These are phyloP conservation scores for Parnassius mnemosyne DNA, from an alignment of 2,888 invertebrate genomes.

Conservation along the genomic window DNA sequence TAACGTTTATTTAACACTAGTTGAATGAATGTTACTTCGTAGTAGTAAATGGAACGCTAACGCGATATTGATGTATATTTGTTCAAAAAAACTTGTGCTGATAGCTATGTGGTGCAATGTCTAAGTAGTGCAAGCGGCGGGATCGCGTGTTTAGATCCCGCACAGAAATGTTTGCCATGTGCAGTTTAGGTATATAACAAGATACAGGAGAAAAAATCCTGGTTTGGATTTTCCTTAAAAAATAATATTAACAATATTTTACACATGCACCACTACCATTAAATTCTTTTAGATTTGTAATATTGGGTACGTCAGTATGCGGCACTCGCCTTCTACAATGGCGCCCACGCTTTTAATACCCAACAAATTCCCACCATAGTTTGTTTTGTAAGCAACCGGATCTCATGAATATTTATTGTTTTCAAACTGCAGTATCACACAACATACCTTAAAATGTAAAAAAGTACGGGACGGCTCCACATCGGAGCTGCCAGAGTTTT, in stretches of 20 bases:
- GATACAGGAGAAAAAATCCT: too few relatives aligned
- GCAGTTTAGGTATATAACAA: too few relatives aligned
- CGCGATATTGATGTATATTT: too few relatives aligned
- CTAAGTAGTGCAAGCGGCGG: too few relatives aligned
- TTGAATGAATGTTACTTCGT: neutral
- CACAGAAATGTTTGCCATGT: too few relatives aligned
- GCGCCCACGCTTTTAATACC: constrained; percentile 22
- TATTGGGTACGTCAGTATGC: constrained; percentile 16
- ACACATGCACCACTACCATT: constrained; percentile 9
- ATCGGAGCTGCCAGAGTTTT: too few relatives aligned
- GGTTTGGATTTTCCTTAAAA: too few relatives aligned
- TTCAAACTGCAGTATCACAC: constrained; percentile 19
- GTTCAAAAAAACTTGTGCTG: too few relatives aligned
- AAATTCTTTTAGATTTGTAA: constrained; percentile 23
- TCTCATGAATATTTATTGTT: constrained; percentile 26
- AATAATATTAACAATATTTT: neutral
- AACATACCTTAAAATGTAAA: constrained; percentile 1
- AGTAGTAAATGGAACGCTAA: too few relatives aligned
- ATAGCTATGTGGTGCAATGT: too few relatives aligned
- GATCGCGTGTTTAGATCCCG: too few relatives aligned
- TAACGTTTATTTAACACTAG: constrained; percentile 4
- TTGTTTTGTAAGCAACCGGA: constrained; percentile 28
- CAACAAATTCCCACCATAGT: constrained; percentile 24
- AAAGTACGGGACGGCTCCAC: neutral
- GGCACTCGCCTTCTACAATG: constrained; percentile 2